phyloP scores from a whole-genome alignment of 2,113 vertebrate genomes.

The Bubo scandiacus region DNA sequence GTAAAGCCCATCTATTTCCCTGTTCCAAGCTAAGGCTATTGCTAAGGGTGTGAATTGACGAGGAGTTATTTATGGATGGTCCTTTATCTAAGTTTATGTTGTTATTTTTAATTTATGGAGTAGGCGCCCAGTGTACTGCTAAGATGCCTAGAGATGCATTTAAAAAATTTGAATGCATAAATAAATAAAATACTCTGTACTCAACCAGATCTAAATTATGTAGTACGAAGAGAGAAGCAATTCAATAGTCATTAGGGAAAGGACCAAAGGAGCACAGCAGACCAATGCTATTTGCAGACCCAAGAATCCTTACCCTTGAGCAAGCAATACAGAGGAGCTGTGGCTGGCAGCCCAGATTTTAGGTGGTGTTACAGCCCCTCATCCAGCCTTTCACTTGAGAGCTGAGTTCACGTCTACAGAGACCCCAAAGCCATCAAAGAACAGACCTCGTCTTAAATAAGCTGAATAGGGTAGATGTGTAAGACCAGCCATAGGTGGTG shows the following conservation, averaged over 20 bases:
- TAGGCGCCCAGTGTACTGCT: not conserved
- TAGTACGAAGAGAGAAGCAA: not conserved
- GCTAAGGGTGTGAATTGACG: constrained; percentile 3
- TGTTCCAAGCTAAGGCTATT: constrained; percentile 15
- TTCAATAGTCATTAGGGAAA: constrained; percentile 12
- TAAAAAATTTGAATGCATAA: constrained; percentile 56
- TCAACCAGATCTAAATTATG: constrained; percentile 44
- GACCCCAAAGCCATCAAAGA: not conserved
- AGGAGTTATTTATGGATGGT: constrained; percentile 40
- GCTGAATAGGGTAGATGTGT: too few species aligned
- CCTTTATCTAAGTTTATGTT: constrained; percentile 55
- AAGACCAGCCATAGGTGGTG: not conserved
- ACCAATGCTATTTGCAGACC: not conserved
- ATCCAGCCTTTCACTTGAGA: not conserved
- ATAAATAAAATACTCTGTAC: constrained; percentile 54
- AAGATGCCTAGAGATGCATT: constrained; percentile 39
- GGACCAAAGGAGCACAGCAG: not conserved
- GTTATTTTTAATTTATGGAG: constrained; percentile 61
- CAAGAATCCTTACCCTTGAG: not conserved
- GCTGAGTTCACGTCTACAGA: not conserved
- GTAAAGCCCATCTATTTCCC: constrained; percentile 36
- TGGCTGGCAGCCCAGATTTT: not conserved
- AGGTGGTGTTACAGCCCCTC: not conserved
- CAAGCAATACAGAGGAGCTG: not conserved
- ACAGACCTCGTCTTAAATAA: not conserved